A percentile compares a stretch with the other conserved stretches of the same genome.
Evolutionary conservation across 2,113 vertebrate genomes (phyloP).

Genomic region (Sorex araneus): DNA sequence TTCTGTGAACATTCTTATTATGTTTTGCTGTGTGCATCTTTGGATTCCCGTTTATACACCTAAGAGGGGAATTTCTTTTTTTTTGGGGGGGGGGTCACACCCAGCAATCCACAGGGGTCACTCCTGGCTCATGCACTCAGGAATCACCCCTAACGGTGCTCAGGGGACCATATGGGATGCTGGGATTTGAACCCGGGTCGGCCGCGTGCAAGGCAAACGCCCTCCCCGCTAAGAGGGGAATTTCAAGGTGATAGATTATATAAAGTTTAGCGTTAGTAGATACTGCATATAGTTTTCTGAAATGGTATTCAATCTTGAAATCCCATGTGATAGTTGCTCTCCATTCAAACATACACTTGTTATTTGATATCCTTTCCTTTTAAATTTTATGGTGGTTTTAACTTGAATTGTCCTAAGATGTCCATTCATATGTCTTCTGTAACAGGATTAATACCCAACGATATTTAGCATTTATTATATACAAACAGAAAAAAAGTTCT

Average conservation of each 20-base stretch:
- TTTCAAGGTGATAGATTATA: not conserved
- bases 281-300: not conserved
- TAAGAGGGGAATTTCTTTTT: not conserved
- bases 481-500: not conserved
- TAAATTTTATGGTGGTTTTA: conserved; percentile 4
- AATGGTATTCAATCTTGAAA: not conserved
- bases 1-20: not conserved
- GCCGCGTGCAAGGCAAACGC: too few species aligned
- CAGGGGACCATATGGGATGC: too few species aligned
- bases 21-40: not conserved
- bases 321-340: not conserved
- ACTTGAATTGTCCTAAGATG: not conserved
- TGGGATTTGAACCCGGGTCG: too few species aligned
- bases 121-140: too few species aligned
- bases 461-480: not conserved
- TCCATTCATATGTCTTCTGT: not conserved
- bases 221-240: not conserved
- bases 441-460: not conserved
- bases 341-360: not conserved
- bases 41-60: not conserved
- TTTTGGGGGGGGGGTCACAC: too few species aligned
- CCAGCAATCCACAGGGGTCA: too few species aligned
- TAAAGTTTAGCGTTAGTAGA: not conserved
- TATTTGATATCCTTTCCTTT: not conserved
- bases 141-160: too few species aligned